Conservation (phyloP, 2,113 vertebrate genomes). For the Emydura subglobosa region DNA sequence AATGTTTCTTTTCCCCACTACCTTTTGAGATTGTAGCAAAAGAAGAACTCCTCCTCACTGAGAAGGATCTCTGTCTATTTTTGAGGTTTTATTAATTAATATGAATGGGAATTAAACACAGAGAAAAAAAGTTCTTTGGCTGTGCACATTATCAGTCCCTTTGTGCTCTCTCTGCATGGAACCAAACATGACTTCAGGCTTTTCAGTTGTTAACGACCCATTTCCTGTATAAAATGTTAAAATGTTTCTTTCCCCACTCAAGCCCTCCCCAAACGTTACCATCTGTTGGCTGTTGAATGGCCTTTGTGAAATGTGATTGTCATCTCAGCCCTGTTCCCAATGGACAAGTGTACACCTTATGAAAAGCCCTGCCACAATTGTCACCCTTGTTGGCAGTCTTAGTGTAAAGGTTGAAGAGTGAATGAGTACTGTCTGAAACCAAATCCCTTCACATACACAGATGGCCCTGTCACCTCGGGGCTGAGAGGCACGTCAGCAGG, state of each 20-base stretch:
- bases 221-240: not conserved
- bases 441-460: not conserved
- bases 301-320: fast-evolving
- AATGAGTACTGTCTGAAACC: not conserved
- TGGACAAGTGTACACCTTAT: not conserved
- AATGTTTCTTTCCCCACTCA: not conserved
- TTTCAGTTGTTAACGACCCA: not conserved
- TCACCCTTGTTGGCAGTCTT: not conserved
- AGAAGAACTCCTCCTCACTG: not conserved
- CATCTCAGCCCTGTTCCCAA: not conserved
- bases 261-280: not conserved
- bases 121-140: not conserved
- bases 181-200: not conserved
- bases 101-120: not conserved
- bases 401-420: not conserved
- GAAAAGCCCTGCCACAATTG: not conserved
- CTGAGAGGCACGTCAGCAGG: not conserved
- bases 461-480: not conserved
- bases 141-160: fast-evolving
- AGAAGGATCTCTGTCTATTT: not conserved
- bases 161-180: not conserved
- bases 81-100: not conserved
- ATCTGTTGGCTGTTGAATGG: not conserved
- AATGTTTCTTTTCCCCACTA: not conserved
- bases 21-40: not conserved